These are phyloP conservation scores for Mormyrus lacerda DNA, from an alignment of 2,113 vertebrate genomes.

Conservation along the genomic window DNA sequence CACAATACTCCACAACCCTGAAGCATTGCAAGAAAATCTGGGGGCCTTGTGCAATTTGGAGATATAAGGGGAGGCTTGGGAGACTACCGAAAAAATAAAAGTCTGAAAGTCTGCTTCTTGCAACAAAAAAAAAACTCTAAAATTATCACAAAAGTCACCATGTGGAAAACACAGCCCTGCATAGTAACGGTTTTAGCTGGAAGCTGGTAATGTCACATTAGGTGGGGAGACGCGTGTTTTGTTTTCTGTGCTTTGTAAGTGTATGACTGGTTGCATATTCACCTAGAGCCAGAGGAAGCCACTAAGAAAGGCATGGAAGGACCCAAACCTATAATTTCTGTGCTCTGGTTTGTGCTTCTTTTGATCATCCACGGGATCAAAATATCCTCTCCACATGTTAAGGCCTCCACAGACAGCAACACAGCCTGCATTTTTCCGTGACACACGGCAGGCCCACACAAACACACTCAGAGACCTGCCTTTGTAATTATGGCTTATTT, in stretches of 20 bases:
- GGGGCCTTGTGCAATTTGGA: neutral
- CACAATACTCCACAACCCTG: neutral
- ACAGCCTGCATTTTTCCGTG: neutral
- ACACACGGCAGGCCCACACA: neutral
- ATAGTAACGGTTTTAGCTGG: too few species aligned
- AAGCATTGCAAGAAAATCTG: neutral
- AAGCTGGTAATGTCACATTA: neutral
- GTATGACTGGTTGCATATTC: neutral
- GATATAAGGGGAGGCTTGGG: neutral
- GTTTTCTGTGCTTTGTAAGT: neutral
- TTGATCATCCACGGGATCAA: neutral
- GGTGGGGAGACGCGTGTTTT: neutral
- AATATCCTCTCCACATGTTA: neutral
- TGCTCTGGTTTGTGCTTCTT: neutral
- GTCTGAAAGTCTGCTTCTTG: neutral
- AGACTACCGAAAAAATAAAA: neutral
- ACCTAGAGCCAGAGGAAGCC: neutral
- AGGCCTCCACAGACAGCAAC: too few species aligned
- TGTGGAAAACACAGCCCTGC: too few species aligned
- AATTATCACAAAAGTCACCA: neutral
- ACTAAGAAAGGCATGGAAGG: neutral
- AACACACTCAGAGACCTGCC: neutral
- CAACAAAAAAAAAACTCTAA: neutral
- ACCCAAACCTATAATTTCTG: neutral
- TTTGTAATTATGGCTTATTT: neutral